A percentile compares a stretch with the other conserved stretches of the same genome.
Evolutionary conservation across 1,140 invertebrate genomes (phyloP).

Genomic region (Pseudomyrmex gracilis): DNA sequence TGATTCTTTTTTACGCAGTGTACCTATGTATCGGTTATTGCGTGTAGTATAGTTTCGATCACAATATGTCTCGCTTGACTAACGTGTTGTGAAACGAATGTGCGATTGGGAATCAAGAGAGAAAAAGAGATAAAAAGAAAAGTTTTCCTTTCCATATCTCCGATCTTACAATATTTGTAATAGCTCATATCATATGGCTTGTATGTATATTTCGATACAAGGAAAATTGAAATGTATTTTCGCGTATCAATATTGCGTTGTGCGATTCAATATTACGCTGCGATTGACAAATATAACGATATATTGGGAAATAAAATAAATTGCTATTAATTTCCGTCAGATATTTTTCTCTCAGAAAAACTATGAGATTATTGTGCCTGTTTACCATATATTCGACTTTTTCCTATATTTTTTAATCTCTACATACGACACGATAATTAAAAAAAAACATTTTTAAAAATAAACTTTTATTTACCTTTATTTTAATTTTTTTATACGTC

Average conservation of each 20-base stretch:
- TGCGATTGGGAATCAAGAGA: not conserved
- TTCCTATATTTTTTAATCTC: slow-evolving; percentile 4
- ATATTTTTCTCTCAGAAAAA: not conserved
- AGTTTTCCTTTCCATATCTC: not conserved
- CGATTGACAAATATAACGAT: not conserved
- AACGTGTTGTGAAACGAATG: not conserved
- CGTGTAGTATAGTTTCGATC: not conserved
- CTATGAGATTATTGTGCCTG: not conserved
- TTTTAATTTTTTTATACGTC: slow-evolving; percentile 1
- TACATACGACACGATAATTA: not conserved
- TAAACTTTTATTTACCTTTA: not conserved
- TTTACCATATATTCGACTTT: no score
- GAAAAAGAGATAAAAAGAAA: not conserved
- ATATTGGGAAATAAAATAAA: not conserved
- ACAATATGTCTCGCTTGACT: not conserved
- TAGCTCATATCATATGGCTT: not conserved
- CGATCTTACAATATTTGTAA: not conserved
- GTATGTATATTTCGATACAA: not conserved
- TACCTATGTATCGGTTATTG: not conserved
- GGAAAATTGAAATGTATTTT: not conserved
- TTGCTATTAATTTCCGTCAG: slow-evolving; percentile 29
- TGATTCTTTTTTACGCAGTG: slow-evolving; percentile 9
- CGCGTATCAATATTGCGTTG: not conserved
- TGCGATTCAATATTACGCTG: slow-evolving; percentile 32
- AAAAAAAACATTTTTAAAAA: not conserved